phyloP scores from a whole-genome alignment of 1,140 invertebrate genomes.

The Heterodera schachtii region DNA sequence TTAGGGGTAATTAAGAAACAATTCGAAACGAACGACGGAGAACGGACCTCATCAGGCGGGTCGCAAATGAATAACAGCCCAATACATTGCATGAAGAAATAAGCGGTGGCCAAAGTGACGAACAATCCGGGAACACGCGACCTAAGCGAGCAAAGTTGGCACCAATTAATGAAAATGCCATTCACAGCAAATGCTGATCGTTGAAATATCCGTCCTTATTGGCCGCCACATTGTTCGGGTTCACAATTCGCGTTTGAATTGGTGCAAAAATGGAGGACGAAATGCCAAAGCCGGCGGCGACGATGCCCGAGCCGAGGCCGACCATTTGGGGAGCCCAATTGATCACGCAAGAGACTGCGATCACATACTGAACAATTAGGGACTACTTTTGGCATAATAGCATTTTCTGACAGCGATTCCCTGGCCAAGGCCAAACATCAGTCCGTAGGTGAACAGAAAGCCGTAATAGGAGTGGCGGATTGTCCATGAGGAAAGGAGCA shows the following conservation, averaged over 20 bases:
- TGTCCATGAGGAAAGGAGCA: slow-evolving; percentile 58
- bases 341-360: slow-evolving; percentile 61
- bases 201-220: slow-evolving; percentile 59
- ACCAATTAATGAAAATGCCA: slow-evolving; percentile 49
- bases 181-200: slow-evolving; percentile 50
- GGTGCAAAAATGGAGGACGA: slow-evolving; percentile 64
- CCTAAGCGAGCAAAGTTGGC: slow-evolving; percentile 31
- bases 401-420: slow-evolving; percentile 59
- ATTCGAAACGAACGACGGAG: too few relatives aligned
- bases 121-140: slow-evolving; percentile 55
- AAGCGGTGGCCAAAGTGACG: slow-evolving; percentile 52
- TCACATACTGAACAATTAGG: slow-evolving; percentile 36
- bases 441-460: slow-evolving; percentile 62
- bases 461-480: slow-evolving; percentile 55
- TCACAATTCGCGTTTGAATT: slow-evolving; percentile 50
- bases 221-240: slow-evolving; percentile 53
- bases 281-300: slow-evolving; percentile 64
- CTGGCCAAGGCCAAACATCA: slow-evolving; percentile 63
- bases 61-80: slow-evolving; percentile 63
- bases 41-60: slow-evolving; percentile 51
- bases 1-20: background rate
- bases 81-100: slow-evolving; percentile 58
- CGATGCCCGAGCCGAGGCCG: slow-evolving; percentile 57
- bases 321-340: slow-evolving; percentile 64
- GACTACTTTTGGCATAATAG: background rate